Base-by-base conservation (phyloP, 2,888 invertebrate genomes). In the Agrilus mali region DNA sequence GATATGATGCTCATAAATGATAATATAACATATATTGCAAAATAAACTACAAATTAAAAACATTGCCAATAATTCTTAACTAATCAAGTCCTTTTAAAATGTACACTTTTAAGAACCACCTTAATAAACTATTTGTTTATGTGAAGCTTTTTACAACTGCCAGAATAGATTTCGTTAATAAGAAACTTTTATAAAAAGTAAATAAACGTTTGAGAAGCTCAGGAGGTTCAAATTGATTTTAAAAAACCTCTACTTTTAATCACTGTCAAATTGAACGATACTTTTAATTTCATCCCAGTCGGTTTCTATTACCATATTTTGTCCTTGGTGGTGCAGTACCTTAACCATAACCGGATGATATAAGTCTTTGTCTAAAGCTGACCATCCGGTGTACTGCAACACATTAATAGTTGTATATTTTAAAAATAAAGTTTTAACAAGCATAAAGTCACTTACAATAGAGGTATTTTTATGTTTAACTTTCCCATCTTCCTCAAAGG, bases 351-450 rank as follows among this genome's bases (percentile, higher is more conserved):
- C 55, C 7, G 65, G 63, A 13, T 62, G 60, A 49, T 67, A 67
- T 35, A 60, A 48, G 50, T 66, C 66, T 50, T 60, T 61, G 40
- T 67, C 66, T 45, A 66, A 51, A 2, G 64, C 55, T 7, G 66
- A 66, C 66, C 67, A 67, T 8, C 67, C 67, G 20, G 67, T 66
- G 42, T 66, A 67, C 67, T 67, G 42, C 41, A 57, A 56, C 27
- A 27, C 27, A 27, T 27, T 10, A 3, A 3, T 8, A 27, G 10
- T 27, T 27, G 27, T 27, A 27, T 27, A 27, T 27, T 27, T 27
- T 22, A 22, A 22, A 22, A 17, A 17, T 17, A 4, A 17, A 4
- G 17, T 17, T 4, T 17, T 17, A 17, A 17, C 4, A 17, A 17
- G 17, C 4, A 17, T 4, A 6, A 20, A 38, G 12, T 33, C 47